Base-by-base conservation (phyloP, 2,797 vertebrate species). In the Chelmon rostratus region DNA sequence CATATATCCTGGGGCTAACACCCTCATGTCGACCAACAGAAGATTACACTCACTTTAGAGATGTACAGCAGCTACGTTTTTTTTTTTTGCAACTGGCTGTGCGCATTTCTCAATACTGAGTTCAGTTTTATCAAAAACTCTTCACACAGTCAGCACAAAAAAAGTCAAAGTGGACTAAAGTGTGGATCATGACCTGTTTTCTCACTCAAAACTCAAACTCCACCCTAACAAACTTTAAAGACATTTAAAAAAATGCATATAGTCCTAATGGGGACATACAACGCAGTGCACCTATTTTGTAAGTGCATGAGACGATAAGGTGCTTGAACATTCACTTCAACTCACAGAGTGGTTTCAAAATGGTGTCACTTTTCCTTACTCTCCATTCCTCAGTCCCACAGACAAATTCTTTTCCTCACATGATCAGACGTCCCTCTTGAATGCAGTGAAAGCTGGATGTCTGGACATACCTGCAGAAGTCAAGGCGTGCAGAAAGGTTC, bases 11-110 rank as follows among this genome's bases (percentile, higher is more conserved):
- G 6, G 10, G 11, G 33, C 35, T 31, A 38, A 38, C 16, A 23
- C 33, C 8, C 15, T 46, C n/a, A 37, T 50, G 21, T 59, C 66
- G 54, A 37, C n/a, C 8, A 61, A 53, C 38, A 78, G 44, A 37
- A 44, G 35, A 65, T 57, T 57, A 21, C 35, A 33, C 44, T 64
- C 33, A 44, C 33, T 66, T 67, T 53, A 53, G 46, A 72, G 42
- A 44, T 61, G 38, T 42, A 6, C n/a, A 62, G 56, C n/a, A 28
- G 37, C 23, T 16, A 6, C 11, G 52, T 28, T 5, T 15, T 52
- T 31, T 35, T 33, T 19, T 46, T 49, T 63, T 9, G 15, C 23
- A 6, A 25, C 9, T 12, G 23, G 40, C 40, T 28, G 57, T 33
- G 15, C 6, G 23, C 11, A 53, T 31, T 46, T 21, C 28, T 47